Evolutionary conservation across 2,888 invertebrate species (phyloP), one percentile per base, ranked within the genome.

Genomic region (Metacarcinus magister): DNA sequence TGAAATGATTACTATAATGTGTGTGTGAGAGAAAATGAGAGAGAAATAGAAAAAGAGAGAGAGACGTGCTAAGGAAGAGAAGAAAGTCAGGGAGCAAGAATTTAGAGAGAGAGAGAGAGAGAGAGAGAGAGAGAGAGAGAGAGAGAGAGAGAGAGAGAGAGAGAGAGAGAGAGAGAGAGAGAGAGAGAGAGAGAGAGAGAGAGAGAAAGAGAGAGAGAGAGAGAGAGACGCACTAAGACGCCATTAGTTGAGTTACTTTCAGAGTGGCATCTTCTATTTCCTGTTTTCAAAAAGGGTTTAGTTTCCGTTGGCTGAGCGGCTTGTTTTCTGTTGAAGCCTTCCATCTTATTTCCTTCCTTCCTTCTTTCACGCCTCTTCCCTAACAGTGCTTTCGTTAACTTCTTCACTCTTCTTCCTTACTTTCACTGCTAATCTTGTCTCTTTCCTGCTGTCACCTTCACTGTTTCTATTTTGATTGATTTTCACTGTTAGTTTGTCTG

Each of bases 181-280:
- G 46, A 46, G 46, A 46, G 32, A 91, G 39, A 46, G 46, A 60
- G 60, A 60, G 60, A 60, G 60, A 60, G n/a, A 92, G 54, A 92
- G 32, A 92, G 60, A 60, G 60, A 67, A 43, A 46, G 23, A 67
- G 43, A 43, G 67, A 39, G 13, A 67, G 93, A 23, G 67, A 67
- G 67, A 13, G 39, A 32, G 39, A 0, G 32, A 43, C 16, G 46
- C 7, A 28, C 60, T 93, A 39, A 67, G 60, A 60, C 93, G 75
- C 23, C 19, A 93, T n/a, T 13, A 32, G 32, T 43, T 32, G 2
- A n/a, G 43, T 82, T 28, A 32, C 28, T 32, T 82, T 32, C 82
- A 32, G 5, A 32, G 32, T 32, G 82, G 7, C 82, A 32, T 13
- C 82, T 13, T 32, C 5, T 82, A 32, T 82, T 82, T 82, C 82